Conservation (phyloP, 2,888 invertebrate genomes). For the Ecdyonurus torrentis region DNA sequence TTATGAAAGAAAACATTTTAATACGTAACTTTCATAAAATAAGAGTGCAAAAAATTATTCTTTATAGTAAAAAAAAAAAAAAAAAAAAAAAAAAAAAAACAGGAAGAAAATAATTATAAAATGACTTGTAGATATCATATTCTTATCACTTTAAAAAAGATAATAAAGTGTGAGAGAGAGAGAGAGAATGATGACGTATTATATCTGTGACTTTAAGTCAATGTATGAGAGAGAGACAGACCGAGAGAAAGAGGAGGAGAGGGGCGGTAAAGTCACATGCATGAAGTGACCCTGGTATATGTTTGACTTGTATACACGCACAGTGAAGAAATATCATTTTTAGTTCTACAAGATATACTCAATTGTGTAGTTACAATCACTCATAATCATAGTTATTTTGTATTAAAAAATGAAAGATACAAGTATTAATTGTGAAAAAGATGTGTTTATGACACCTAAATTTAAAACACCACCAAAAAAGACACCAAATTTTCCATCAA, state of each 20-base stretch:
- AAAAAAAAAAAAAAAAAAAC: too few species aligned
- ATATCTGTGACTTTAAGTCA: background rate
- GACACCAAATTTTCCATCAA: conserved; percentile 47
- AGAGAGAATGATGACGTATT: background rate
- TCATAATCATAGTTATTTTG: too few species aligned
- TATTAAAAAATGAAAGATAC: background rate
- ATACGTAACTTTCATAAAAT: too few species aligned
- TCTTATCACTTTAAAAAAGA: too few species aligned
- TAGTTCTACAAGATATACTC: background rate
- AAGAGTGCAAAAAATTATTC: too few species aligned
- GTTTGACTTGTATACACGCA: background rate
- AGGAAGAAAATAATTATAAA: too few species aligned
- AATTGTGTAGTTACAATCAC: background rate
- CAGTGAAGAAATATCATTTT: background rate
- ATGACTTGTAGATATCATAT: too few species aligned
- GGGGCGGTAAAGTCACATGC: background rate
- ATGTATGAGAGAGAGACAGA: background rate
- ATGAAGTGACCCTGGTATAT: background rate
- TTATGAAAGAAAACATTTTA: too few species aligned
- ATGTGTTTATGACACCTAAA: background rate
- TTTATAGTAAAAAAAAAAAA: too few species aligned
- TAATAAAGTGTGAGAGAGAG: background rate
- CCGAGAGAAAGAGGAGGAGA: background rate
- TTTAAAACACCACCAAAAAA: conserved; percentile 25
- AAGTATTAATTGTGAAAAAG: background rate